Percentiles rank a stretch among this genome's conserved stretches.
These are phyloP conservation scores for Pelagia noctiluca DNA, from an alignment of 30 jellyfish, hydroid and myxozoan genomes.

Conservation along the genomic window DNA sequence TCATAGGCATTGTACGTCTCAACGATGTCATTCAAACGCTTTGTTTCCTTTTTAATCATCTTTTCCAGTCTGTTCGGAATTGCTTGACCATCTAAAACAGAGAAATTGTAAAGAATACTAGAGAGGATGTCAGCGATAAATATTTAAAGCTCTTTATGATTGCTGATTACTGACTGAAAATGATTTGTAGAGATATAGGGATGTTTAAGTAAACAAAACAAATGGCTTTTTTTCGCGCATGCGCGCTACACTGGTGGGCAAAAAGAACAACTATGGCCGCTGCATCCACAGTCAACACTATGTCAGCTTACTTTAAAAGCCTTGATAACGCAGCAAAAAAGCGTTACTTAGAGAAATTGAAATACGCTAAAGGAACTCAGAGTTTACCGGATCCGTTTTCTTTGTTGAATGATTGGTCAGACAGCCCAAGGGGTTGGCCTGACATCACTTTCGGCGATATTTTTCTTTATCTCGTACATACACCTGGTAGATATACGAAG, in stretches of 20 bases:
- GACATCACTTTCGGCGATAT: conserved; percentile 14
- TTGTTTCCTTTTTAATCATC: conserved; percentile 26
- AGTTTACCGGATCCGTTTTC: conserved; percentile 18
- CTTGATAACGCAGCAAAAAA: not conserved
- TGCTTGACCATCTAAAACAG: conserved; percentile 33
- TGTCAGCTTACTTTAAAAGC: not conserved
- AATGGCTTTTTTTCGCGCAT: not conserved
- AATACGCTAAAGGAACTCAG: not conserved
- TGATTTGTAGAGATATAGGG: not conserved
- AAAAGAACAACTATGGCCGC: not conserved
- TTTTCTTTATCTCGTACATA: not conserved
- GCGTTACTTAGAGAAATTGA: not conserved
- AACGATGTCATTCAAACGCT: conserved; percentile 25
- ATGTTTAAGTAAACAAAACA: not conserved
- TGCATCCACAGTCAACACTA: not conserved
- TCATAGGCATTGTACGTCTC: conserved; percentile 20
- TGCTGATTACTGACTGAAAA: not conserved
- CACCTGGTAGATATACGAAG: conserved; percentile 13
- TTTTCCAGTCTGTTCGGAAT: conserved; percentile 33
- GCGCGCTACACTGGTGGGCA: not conserved
- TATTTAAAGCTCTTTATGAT: not conserved
- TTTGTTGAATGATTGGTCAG: not conserved
- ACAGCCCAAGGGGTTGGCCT: not conserved
- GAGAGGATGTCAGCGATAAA: conserved; percentile 6
- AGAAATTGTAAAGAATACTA: not conserved